A percentile compares a stretch with the other conserved stretches of the same genome.
These are phyloP conservation scores for Drosophila meridionalis DNA, from an alignment of 2,888 invertebrate genomes.

Conservation along the genomic window DNA sequence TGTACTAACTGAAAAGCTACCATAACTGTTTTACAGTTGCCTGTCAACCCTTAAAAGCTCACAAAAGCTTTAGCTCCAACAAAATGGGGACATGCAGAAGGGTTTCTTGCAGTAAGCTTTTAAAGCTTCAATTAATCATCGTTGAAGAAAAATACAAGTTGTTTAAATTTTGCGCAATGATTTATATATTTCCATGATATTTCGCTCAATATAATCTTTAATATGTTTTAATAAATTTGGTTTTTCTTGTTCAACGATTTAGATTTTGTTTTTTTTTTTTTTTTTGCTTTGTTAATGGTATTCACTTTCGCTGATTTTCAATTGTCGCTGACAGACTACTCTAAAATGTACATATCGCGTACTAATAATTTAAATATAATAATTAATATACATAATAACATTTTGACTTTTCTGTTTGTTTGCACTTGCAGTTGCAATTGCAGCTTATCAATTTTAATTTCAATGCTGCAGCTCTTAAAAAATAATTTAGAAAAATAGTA, in stretches of 20 bases:
- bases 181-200: conserved; percentile 78
- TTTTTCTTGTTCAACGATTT: conserved; percentile 32
- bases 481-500: conserved; percentile 68
- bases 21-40: not conserved
- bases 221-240: conserved; percentile 64
- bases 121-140: not conserved
- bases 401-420: conserved; percentile 35
- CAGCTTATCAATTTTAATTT: conserved; percentile 30
- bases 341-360: conserved; percentile 73
- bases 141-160: not conserved
- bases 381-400: conserved; percentile 77
- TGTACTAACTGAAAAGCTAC: not conserved
- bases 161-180: conserved; percentile 69
- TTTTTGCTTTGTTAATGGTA: conserved; percentile 38
- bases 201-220: conserved; percentile 74
- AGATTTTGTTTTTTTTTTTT: conserved; percentile 5
- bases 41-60: conserved; percentile 9
- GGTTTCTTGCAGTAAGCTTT: not conserved
- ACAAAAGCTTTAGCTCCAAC: not conserved
- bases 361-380: conserved; percentile 68
- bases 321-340: conserved; percentile 59
- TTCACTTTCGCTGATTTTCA: conserved; percentile 71
- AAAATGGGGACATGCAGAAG: not conserved
- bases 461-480: conserved; percentile 59
- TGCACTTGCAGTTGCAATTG: conserved; percentile 13